phyloP scores from a whole-genome alignment of 1,140 invertebrate genomes.

The Tetramorium parvispinum region DNA sequence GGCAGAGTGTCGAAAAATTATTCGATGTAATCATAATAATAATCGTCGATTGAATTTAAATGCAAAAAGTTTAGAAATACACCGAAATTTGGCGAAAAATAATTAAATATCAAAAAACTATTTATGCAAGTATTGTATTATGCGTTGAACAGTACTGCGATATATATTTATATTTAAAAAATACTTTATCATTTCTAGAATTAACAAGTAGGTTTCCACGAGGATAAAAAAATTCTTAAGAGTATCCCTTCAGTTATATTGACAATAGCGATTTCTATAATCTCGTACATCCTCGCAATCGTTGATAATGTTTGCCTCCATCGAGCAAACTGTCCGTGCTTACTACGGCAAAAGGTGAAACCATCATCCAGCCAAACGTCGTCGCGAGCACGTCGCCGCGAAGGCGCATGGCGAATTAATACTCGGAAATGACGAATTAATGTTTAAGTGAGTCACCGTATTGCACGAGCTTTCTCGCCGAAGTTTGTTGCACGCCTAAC shows the following conservation, averaged over 20 bases:
- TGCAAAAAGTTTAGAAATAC: not conserved
- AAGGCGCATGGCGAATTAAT: conserved; percentile 62
- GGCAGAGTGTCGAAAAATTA: not conserved
- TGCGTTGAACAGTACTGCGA: too few species aligned
- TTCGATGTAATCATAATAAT: not conserved
- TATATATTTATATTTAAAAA: not conserved
- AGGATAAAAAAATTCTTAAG: not conserved
- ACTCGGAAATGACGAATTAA: conserved; percentile 67
- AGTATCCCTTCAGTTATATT: not conserved
- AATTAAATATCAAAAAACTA: not conserved
- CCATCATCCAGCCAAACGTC: not conserved
- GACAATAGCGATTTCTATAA: not conserved
- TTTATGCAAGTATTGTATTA: not conserved
- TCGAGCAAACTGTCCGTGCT: not conserved
- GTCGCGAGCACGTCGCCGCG: conserved; percentile 15
- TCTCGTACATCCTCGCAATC: not conserved
- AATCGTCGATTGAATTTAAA: not conserved
- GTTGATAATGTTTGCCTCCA: conserved; percentile 10
- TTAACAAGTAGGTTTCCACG: not conserved
- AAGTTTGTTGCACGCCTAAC: conserved; percentile 41
- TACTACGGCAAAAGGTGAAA: conserved; percentile 4
- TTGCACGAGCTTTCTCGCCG: conserved; percentile 2
- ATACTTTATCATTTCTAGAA: not conserved
- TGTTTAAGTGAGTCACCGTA: conserved; percentile 54
- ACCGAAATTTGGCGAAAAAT: not conserved